These are phyloP conservation scores for Verasper variegatus DNA, from an alignment of 2,113 vertebrate genomes.

Conservation along the genomic window DNA sequence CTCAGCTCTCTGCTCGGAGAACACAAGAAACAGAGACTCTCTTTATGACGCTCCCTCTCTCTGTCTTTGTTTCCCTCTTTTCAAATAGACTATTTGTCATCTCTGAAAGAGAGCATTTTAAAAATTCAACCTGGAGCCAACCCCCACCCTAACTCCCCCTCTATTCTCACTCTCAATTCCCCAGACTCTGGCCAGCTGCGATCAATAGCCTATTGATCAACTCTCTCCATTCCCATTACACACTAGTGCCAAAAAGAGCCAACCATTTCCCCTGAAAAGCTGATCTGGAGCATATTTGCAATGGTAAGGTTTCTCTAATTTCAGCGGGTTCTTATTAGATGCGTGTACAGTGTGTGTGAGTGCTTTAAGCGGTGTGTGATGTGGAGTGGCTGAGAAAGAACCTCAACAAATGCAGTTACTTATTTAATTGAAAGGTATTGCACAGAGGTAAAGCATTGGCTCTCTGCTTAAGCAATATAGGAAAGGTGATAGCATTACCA, in stretches of 20 bases:
- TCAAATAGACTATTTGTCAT: conserved; percentile 84
- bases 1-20: conserved; percentile 60
- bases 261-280: conserved; percentile 80
- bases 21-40: conserved; percentile 52
- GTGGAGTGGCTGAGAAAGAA: conserved; percentile 35
- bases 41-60: conserved; percentile 53
- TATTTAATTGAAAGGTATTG: conserved; percentile 64
- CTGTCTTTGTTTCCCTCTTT: conserved; percentile 72
- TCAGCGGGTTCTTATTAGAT: conserved; percentile 73
- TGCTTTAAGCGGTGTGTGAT: conserved; percentile 30
- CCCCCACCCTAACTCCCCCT: conserved; percentile 77
- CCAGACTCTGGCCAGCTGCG: conserved; percentile 81
- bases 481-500: conserved; percentile 69
- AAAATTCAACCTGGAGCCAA: conserved; percentile 83
- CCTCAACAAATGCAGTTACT: conserved; percentile 40
- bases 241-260: conserved; percentile 83
- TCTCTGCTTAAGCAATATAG: conserved; percentile 64
- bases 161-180: conserved; percentile 85
- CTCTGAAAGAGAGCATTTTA: conserved; percentile 83
- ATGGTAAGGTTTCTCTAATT: conserved; percentile 79
- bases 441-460: conserved; percentile 42
- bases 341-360: conserved; percentile 49
- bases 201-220: conserved; percentile 88
- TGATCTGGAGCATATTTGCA: conserved; percentile 77
- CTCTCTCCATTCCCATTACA: conserved; percentile 86